phyloP scores from a whole-genome alignment of 2,113 vertebrate genomes.

The Nyctereutes procyonoides region DNA sequence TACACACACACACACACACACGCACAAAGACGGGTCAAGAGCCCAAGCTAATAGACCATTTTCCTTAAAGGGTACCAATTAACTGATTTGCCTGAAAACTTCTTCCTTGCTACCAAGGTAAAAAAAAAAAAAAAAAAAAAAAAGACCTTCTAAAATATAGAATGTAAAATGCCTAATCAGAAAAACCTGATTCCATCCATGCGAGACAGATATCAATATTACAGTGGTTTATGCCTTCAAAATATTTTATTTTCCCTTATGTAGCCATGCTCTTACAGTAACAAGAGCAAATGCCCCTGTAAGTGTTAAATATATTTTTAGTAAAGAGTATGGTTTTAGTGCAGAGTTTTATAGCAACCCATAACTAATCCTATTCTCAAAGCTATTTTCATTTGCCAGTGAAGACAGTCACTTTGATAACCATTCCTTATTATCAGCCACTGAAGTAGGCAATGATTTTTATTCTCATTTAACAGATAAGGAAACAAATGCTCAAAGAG shows the following conservation, averaged over 20 bases:
- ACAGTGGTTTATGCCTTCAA: background rate
- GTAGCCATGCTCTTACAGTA: background rate
- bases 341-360: constrained; percentile 18
- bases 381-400: constrained; percentile 47
- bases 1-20: background rate
- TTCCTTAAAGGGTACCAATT: constrained; percentile 18
- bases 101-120: background rate
- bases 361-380: constrained; percentile 67
- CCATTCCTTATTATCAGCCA: background rate
- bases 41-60: background rate
- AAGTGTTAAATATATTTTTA: background rate
- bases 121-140: background rate
- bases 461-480: constrained; percentile 60
- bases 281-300: constrained; percentile 8
- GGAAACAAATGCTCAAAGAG: constrained; percentile 25
- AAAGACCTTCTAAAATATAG: background rate
- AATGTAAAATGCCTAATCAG: constrained; percentile 26
- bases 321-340: background rate
- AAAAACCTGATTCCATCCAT: background rate
- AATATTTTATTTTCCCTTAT: constrained; percentile 25
- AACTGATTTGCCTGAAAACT: constrained; percentile 28
- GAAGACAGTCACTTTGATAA: constrained; percentile 47
- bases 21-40: background rate
- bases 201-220: constrained; percentile 5
- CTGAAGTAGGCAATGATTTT: constrained; percentile 20